phyloP scores from a whole-genome alignment of 2,888 invertebrate genomes.

The Stegana nigrithorax region DNA sequence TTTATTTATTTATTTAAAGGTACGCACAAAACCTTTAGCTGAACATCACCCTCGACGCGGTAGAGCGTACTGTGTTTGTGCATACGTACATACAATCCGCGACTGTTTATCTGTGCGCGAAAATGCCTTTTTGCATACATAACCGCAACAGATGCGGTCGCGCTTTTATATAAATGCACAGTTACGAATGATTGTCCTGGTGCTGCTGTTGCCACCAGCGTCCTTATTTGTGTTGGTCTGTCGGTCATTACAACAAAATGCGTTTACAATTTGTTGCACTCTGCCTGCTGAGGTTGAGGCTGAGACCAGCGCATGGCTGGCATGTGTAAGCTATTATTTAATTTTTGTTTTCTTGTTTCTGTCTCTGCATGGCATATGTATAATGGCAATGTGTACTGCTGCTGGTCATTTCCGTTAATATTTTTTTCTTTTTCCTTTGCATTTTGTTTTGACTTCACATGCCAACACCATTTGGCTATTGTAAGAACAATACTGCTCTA shows the following conservation, averaged over 20 bases:
- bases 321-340: too few species aligned
- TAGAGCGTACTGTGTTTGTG: too few species aligned
- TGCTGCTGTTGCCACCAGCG: neutral
- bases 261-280: slow-evolving; percentile 53
- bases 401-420: slow-evolving; percentile 56
- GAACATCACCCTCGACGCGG: slow-evolving; percentile 1
- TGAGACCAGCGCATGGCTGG: too few species aligned
- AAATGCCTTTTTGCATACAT: slow-evolving; percentile 61
- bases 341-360: too few species aligned
- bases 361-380: too few species aligned
- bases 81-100: too few species aligned
- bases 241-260: slow-evolving; percentile 57
- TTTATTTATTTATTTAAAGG: neutral
- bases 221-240: slow-evolving; percentile 32
- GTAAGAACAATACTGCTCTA: too few species aligned
- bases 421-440: slow-evolving; percentile 20
- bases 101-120: slow-evolving; percentile 58
- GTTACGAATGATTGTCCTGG: slow-evolving; percentile 52
- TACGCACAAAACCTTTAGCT: too few species aligned
- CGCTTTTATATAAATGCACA: slow-evolving; percentile 61
- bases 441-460: slow-evolving; percentile 30
- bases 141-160: slow-evolving; percentile 61
- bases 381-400: slow-evolving; percentile 34
- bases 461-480: too few species aligned
- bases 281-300: too few species aligned